phyloP scores from a whole-genome alignment of 2,797 vertebrate genomes.

The Nannoperca obscura region DNA sequence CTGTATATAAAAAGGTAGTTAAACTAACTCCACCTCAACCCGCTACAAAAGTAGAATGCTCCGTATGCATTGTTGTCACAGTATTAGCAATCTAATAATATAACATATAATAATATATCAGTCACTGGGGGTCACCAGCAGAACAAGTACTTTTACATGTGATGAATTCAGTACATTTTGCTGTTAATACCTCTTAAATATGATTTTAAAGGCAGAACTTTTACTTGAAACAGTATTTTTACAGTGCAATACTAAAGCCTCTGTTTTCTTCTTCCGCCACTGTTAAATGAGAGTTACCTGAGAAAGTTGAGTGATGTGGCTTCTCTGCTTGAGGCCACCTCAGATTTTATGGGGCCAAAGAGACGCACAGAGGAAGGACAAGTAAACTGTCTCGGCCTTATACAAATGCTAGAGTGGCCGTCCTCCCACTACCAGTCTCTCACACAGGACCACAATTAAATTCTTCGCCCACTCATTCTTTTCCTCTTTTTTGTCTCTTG shows the following conservation, averaged over 20 bases:
- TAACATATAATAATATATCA: background rate
- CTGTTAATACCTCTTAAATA: background rate
- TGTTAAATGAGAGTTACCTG: slow-evolving; percentile 28
- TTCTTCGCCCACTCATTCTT: slow-evolving; percentile 76
- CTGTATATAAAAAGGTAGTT: background rate
- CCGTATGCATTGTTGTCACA: background rate
- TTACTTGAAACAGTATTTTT: background rate
- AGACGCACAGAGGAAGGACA: slow-evolving; percentile 57
- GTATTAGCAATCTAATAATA: background rate
- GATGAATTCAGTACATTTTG: background rate
- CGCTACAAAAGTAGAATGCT: background rate
- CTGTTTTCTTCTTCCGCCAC: background rate
- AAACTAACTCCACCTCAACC: background rate
- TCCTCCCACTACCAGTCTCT: slow-evolving; percentile 69
- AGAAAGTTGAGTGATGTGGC: slow-evolving; percentile 33
- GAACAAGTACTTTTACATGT: background rate
- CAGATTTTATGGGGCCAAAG: slow-evolving; percentile 63
- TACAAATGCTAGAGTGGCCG: slow-evolving; percentile 72
- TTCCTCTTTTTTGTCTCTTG: slow-evolving; percentile 72
- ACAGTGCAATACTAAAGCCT: background rate
- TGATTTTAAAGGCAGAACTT: background rate
- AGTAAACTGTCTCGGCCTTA: slow-evolving; percentile 55
- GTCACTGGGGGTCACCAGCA: background rate
- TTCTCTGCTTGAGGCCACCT: slow-evolving; percentile 52
- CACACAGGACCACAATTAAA: slow-evolving; percentile 74